Evolutionary conservation across 2,797 vertebrate species (phyloP).

Genomic region (Crocodylus rhombifer): DNA sequence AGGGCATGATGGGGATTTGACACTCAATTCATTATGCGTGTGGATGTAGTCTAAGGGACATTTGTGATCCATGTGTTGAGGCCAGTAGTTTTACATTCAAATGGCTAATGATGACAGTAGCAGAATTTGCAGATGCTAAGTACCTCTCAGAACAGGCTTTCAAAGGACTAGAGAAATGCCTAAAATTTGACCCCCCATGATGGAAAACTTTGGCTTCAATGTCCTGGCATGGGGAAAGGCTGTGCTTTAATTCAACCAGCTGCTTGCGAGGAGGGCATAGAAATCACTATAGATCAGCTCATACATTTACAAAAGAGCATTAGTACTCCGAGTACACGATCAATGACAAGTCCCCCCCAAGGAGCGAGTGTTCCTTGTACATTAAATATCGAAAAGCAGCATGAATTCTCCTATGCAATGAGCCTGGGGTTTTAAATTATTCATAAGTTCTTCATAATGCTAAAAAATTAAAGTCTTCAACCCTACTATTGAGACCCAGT

Average conservation of each 20-base stretch:
- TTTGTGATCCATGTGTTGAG: not conserved
- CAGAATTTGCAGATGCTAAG: not conserved
- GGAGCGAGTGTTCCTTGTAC: not conserved
- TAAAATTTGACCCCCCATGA: not conserved
- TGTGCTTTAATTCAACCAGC: not conserved
- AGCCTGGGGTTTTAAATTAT: not conserved
- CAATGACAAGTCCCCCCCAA: not conserved
- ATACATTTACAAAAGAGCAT: rapidly evolving
- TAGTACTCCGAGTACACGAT: rapidly evolving
- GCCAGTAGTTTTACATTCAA: not conserved
- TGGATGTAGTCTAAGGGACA: no score
- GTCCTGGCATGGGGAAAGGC: not conserved
- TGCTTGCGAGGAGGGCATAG: rapidly evolving
- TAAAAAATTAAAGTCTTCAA: not conserved
- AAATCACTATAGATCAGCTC: not conserved
- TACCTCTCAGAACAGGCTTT: not conserved
- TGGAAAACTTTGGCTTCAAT: not conserved
- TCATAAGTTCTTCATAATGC: not conserved
- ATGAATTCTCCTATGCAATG: not conserved
- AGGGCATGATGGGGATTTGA: no score
- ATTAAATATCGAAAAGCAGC: not conserved
- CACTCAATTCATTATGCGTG: no score
- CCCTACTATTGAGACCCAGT: rapidly evolving
- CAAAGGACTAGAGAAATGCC: rapidly evolving
- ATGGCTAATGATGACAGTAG: not conserved